Percentiles rank a stretch among this genome's conserved stretches.
Conservation (phyloP, 2,113 vertebrate species). For the Ptychochromis oligacanthus region DNA sequence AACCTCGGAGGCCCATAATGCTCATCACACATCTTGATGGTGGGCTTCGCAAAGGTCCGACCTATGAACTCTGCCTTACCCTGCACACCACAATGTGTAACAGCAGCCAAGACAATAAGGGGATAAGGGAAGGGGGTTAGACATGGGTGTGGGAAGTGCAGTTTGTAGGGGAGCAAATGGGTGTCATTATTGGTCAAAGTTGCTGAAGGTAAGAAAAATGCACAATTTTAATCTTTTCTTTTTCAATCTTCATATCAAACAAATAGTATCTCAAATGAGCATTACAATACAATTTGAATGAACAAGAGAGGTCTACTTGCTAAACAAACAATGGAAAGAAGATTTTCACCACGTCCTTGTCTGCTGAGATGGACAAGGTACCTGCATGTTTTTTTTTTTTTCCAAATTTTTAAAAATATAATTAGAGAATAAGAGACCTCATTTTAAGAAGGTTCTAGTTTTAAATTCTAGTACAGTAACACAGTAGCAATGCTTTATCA, state of each 20-base stretch:
- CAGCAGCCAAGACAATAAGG: slow-evolving; percentile 35
- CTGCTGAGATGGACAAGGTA: neutral
- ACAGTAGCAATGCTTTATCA: slow-evolving; percentile 40
- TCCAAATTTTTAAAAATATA: neutral
- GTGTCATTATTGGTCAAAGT: slow-evolving; percentile 64
- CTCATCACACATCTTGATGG: slow-evolving; percentile 96
- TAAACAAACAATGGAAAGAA: too few relatives aligned
- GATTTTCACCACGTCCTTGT: too few relatives aligned
- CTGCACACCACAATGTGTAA: slow-evolving; percentile 73
- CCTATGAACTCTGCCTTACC: slow-evolving; percentile 98
- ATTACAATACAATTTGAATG: neutral
- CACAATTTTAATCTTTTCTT: too few relatives aligned
- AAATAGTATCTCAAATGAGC: neutral
- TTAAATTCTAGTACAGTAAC: neutral
- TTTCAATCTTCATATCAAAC: neutral
- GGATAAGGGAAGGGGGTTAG: slow-evolving; percentile 54
- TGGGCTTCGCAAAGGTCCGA: slow-evolving; percentile 93
- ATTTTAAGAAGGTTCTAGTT: neutral
- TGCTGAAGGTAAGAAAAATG: neutral
- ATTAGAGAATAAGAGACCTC: neutral
- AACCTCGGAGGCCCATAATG: slow-evolving; percentile 90
- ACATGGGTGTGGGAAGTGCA: slow-evolving; percentile 29
- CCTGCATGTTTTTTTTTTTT: neutral
- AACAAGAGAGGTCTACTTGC: neutral
- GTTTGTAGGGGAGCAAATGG: slow-evolving; percentile 47